Conservation (phyloP, 2,888 invertebrate genomes). For the Chironomus tentans region DNA sequence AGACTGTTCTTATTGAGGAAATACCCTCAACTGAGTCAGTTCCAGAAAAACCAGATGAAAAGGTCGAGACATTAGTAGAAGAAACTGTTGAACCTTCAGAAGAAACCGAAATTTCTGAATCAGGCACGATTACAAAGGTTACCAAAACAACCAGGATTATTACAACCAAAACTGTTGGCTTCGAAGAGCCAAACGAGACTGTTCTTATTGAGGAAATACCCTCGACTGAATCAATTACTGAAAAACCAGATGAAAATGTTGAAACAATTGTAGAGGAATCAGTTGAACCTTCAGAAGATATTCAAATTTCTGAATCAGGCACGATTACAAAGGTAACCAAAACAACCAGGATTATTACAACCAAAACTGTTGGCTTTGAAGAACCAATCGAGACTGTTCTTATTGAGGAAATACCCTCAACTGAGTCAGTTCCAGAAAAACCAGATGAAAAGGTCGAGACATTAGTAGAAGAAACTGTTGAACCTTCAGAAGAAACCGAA, state of each 20-base stretch:
- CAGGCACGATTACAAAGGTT: not conserved
- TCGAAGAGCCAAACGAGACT: conserved; percentile 31
- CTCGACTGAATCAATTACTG: conserved; percentile 26
- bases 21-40: too few relatives aligned
- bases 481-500: not conserved
- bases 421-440: too few relatives aligned
- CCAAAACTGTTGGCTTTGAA: not conserved
- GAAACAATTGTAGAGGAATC: too few relatives aligned
- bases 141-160: not conserved
- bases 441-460: too few relatives aligned
- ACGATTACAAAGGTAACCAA: not conserved
- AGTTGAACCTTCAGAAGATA: too few relatives aligned
- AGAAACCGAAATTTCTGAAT: not conserved
- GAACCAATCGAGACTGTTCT: conserved; percentile 31
- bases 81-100: too few relatives aligned
- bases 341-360: not conserved
- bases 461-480: too few relatives aligned
- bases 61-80: too few relatives aligned
- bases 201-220: conserved; percentile 41
- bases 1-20: too few relatives aligned
- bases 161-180: not conserved
- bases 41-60: too few relatives aligned
- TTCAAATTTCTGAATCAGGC: not conserved
- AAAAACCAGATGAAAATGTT: too few relatives aligned
- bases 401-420: conserved; percentile 32